Evolutionary conservation across 2,113 vertebrate species (phyloP).

Genomic region (Mohoua ochrocephala): DNA sequence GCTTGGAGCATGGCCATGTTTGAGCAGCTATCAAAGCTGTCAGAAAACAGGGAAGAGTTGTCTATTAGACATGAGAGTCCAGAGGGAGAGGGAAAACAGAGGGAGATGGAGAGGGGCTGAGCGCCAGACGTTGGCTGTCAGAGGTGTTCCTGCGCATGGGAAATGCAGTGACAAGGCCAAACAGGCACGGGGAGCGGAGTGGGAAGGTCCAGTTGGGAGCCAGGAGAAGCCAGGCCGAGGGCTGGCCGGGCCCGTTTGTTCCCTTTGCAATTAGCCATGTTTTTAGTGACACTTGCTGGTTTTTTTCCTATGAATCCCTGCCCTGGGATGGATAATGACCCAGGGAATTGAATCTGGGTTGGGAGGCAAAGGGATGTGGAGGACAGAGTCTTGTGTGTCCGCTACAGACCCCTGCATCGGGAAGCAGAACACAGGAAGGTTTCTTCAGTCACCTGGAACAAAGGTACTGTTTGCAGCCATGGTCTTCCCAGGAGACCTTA

Average conservation of each 20-base stretch:
- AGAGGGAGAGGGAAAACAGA: neutral
- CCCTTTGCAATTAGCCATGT: neutral
- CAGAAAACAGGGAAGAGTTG: neutral
- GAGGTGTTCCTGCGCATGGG: neutral
- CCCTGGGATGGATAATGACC: neutral
- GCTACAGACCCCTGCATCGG: rapidly evolving
- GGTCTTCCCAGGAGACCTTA: neutral
- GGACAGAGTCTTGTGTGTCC: neutral
- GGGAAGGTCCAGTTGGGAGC: neutral
- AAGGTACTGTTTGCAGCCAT: neutral
- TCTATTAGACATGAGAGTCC: neutral
- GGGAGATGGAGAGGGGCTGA: neutral
- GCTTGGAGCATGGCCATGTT: neutral
- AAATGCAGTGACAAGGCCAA: neutral
- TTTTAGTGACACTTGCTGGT: neutral
- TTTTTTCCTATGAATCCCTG: neutral
- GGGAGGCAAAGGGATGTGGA: neutral
- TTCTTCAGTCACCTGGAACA: neutral
- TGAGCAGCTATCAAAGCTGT: neutral
- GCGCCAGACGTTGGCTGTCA: neutral
- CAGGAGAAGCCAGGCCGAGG: neutral
- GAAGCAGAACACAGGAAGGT: neutral
- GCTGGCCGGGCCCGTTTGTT: rapidly evolving
- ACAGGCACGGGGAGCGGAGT: rapidly evolving
- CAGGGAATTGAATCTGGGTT: neutral